Base-by-base conservation (phyloP, 2,888 invertebrate genomes). In the Carabus problematicus region DNA sequence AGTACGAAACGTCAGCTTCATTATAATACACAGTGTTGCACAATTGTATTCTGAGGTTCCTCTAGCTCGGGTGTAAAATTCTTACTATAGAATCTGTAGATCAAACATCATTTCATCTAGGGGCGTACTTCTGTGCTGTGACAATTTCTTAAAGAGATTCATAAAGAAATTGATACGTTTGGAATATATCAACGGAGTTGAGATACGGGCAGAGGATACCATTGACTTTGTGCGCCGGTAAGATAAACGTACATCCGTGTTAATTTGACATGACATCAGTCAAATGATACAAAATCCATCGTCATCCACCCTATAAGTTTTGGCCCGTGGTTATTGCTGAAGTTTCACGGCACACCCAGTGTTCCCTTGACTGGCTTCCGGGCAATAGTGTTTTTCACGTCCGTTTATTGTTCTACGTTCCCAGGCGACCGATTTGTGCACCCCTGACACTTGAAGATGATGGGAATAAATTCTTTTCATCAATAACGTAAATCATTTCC, bases 401-500 rank as follows among this genome's bases (percentile, higher is more conserved):
- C 47, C 58, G 59, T 66, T 66, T 66, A 56, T 62, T 62, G 47
- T 64, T 58, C 58, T 64, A 11, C n/a, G 45, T 19, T 66, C 66
- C 66, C 59, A 11, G 43, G 66, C 66, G 59, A 66, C 58, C 66
- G 66, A 66, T 66, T 66, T 59, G 66, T 43, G 56, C 59, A 66
- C 66, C 59, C 66, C 49, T 66, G 66, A 66, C 66, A 66, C 66
- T 66, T 66, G 66, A 66, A 66, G 66, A 66, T 66, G 66, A 66
- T 66, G 58, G 59, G 59, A 59, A 66, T 66, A 66, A 58, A 66
- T 66, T 49, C 66, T 59, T 66, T 66, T 66, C 66, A 66, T 66
- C 66, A 66, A 66, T 66, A 66, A 66, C 66, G 66, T 66, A 66
- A 66, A 66, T 66, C 66, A 66, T 66, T 66, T 66, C 58, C 66